Base-by-base conservation (phyloP, 2,113 vertebrate genomes). In the Sander vitreus region DNA sequence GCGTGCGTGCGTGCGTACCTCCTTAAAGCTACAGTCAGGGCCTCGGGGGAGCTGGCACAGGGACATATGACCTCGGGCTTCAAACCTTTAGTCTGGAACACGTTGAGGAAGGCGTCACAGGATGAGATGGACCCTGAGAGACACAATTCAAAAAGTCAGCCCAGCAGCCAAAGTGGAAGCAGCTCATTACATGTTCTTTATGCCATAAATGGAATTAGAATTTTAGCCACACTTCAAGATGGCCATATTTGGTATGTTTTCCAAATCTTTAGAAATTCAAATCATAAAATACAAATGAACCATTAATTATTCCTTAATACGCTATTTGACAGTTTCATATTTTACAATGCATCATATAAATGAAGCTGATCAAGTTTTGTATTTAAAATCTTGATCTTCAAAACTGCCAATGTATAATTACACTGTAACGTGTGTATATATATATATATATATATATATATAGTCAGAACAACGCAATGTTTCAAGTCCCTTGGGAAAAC, bases 61-160 rank as follows among this genome's bases (percentile, higher is more conserved):
- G 98, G 98, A 95, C 98, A 99, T 92, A 99, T 99, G 88, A 99
- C 98, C 93, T 99, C 98, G 21, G 97, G 96, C 79, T 95, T 96
- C 78, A 99, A 94, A 80, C 98, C 98, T 96, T 99, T 99, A 54
- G 97, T 97, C 96, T 99, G 98, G 97, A 99, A 99, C 93, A 99
- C 98, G 89, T 99, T 99, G 91, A 99, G 97, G 96, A 99, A 99
- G 43, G 98, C 98, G 63, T 99, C 98, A 59, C 98, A 99, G 72
- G 98, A 99, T 51, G 98, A 99, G 92, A 99, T 98, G 18, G 98
- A 99, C 98, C 98, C 98, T 99, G 76, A 80, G 57, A 87, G 30
- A 73, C 25, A 50, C 47, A 30, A 6, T 57, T 55, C 3, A n/a
- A 18, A 36, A 30, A 33, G 58, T 69, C 51, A 57, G 19, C 36